Conservation (phyloP, 2,797 vertebrate species). For the Sarcophilus harrisii region DNA sequence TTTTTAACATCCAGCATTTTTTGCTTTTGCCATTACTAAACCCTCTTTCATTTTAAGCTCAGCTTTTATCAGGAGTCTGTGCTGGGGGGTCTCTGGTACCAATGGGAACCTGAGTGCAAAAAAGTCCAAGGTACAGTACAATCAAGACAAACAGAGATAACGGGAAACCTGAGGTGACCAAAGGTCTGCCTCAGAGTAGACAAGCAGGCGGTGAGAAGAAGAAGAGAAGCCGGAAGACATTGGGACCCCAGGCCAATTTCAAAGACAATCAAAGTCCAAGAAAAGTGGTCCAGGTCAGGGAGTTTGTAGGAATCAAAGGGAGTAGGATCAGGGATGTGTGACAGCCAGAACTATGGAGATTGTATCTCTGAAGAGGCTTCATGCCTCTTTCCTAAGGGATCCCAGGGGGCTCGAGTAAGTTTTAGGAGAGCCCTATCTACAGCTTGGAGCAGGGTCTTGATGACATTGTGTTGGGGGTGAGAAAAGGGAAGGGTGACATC, state of each 20-base stretch:
- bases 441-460: slow-evolving; percentile 32
- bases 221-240: slow-evolving; percentile 51
- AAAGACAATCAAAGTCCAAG: slow-evolving; percentile 53
- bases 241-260: slow-evolving; percentile 48
- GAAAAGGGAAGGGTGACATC: neutral
- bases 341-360: slow-evolving; percentile 24
- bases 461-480: neutral
- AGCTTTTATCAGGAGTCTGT: slow-evolving; percentile 39
- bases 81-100: slow-evolving; percentile 21
- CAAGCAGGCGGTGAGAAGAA: slow-evolving; percentile 47
- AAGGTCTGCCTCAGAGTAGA: slow-evolving; percentile 59
- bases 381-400: neutral
- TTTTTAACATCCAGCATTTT: slow-evolving; percentile 47
- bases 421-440: neutral
- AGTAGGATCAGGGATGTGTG: slow-evolving; percentile 15
- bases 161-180: slow-evolving; percentile 48
- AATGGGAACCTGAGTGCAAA: slow-evolving; percentile 26
- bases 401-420: slow-evolving; percentile 22
- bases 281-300: slow-evolving; percentile 43
- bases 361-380: slow-evolving; percentile 18
- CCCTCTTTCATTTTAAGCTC: slow-evolving; percentile 42
- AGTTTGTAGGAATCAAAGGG: neutral
- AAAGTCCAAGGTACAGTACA: slow-evolving; percentile 60
- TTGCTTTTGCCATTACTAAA: slow-evolving; percentile 41
- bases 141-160: slow-evolving; percentile 65